Percentiles rank a stretch among this genome's conserved stretches.
These are phyloP conservation scores for Ophioninae sp. DNA, from an alignment of 2,888 invertebrate genomes.

Conservation along the genomic window DNA sequence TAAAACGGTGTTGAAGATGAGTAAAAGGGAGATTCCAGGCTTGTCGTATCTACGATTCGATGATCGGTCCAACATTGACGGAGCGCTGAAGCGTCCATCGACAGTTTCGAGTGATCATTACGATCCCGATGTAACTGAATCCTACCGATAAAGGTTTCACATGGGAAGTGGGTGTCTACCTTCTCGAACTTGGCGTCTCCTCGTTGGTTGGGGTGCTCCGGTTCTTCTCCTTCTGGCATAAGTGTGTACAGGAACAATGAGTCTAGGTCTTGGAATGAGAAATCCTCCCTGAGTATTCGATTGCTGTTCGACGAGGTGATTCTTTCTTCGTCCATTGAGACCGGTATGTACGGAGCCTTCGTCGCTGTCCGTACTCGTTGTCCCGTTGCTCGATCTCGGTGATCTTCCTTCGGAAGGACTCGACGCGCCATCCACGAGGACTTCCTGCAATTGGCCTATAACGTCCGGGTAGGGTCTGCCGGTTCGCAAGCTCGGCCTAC, in stretches of 20 bases:
- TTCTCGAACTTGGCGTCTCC: slow-evolving; percentile 80
- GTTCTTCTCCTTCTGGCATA: slow-evolving; percentile 91
- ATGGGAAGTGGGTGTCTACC: slow-evolving; percentile 65
- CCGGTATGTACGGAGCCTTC: slow-evolving; percentile 71
- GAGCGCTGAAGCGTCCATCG: too few species aligned
- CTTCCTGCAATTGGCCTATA: slow-evolving; percentile 73
- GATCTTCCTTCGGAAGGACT: slow-evolving; percentile 61
- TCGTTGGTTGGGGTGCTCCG: slow-evolving; percentile 85
- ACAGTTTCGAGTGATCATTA: too few species aligned
- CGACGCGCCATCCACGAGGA: slow-evolving; percentile 65
- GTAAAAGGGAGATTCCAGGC: too few species aligned
- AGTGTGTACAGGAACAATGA: slow-evolving; percentile 94
- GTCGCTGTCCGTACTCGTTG: slow-evolving; percentile 72
- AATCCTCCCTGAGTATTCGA: slow-evolving; percentile 81
- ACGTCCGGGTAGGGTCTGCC: slow-evolving; percentile 70
- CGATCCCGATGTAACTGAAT: too few species aligned
- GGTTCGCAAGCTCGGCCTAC: background rate
- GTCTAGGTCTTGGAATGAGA: slow-evolving; percentile 91
- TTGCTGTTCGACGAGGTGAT: slow-evolving; percentile 23
- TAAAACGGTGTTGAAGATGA: too few species aligned
- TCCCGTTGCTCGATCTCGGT: slow-evolving; percentile 72
- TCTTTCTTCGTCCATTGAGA: slow-evolving; percentile 69
- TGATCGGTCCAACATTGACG: too few species aligned
- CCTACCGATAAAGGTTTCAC: background rate
- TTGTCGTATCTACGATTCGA: too few species aligned